Evolutionary conservation across 2,888 invertebrate species (phyloP), one percentile per base, ranked within the genome.

Genomic region (Drosophila macrothrix): DNA sequence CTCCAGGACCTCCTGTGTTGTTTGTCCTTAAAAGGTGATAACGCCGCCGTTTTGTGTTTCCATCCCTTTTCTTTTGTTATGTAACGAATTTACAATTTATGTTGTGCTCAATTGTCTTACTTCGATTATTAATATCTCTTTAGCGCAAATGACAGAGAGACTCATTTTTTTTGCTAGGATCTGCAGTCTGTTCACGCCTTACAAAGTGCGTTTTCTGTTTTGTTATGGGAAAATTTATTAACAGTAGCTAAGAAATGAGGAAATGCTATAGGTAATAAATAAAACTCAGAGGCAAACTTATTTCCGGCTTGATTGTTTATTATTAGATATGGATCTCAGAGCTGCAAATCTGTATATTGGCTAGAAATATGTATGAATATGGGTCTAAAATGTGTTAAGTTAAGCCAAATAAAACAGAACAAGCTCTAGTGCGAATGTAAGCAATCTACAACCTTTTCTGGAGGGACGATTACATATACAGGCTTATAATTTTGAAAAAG

Each of bases 21-120:
- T 78, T 82, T 90, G 88, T 88, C 87, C 78, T 54, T 76, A 67
- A 89, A 85, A 91, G 80, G 85, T 82, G 87, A 78, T 90, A 91
- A 90, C 85, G 89, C 84, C 76, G 84, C 75, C 72, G 74, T 67
- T 74, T 67, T 63, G 37, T 63, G 41, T 60, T 52, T 25, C 43
- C 64, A 68, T 69, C 63, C 72, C 50, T 39, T 66, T 43, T 61
- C 37, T 16, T 39, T 72, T 60, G 53, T 68, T 28, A 56, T 53
- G 58, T 53, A 76, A 75, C 82, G 64, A 87, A 87, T 86, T 43
- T 41, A 39, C 52, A 79, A 86, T 79, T 67, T 61, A 75, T 70
- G 69, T 28, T 16, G 5, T 22, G 12, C 39, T 22, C 46, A 41
- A 64, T 73, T 60, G 66, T 41, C 62, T 66, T 39, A 46, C 33